Conservation (phyloP, 2,113 vertebrate genomes). For the Plecotus auritus region DNA sequence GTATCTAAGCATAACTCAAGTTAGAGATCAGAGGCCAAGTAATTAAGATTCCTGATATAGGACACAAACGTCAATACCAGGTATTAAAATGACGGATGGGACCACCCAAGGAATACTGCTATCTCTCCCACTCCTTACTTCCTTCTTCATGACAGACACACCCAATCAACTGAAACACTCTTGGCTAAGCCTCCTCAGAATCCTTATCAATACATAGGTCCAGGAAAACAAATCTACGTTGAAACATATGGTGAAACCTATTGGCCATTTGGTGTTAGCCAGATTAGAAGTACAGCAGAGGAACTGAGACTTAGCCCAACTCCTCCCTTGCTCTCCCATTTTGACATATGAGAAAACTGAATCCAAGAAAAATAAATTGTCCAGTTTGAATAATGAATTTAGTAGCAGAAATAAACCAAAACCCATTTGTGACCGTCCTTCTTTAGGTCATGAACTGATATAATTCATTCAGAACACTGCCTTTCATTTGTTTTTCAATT, state of each 20-base stretch:
- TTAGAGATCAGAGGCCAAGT: background rate
- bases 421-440: background rate
- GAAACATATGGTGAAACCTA: background rate
- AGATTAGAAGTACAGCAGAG: background rate
- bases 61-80: background rate
- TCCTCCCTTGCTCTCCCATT: background rate
- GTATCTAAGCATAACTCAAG: background rate
- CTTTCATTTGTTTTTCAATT: background rate
- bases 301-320: background rate
- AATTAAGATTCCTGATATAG: background rate
- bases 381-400: background rate
- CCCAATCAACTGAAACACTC: background rate
- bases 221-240: slow-evolving; percentile 14
- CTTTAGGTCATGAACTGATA: background rate
- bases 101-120: background rate
- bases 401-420: background rate
- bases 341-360: background rate
- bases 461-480: background rate
- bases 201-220: background rate
- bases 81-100: background rate
- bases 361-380: background rate
- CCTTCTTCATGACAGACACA: background rate
- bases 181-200: slow-evolving; percentile 17
- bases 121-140: background rate
- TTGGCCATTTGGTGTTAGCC: background rate